Base-by-base conservation (phyloP, 2,113 vertebrate species). In the Alligator sinensis region DNA sequence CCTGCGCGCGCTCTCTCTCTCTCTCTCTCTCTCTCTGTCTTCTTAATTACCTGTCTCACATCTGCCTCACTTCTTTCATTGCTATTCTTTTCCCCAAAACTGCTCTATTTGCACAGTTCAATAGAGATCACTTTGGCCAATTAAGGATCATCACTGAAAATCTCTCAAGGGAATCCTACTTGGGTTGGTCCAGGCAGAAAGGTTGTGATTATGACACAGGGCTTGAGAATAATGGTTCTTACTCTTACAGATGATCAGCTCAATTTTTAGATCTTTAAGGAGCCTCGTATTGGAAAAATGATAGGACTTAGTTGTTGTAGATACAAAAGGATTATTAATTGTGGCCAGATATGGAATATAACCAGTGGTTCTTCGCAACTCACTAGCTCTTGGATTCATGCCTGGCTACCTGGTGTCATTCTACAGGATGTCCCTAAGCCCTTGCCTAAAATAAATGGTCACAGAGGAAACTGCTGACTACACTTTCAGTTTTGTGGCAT, bases 371-470 rank as follows among this genome's bases (percentile, higher is more conserved):
- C 4, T n/a, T 82, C 38, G 24, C 84, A 38, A 74, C 8, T 63
- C 59, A 8, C 18, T 34, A 25, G 30, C 81, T 88, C 10, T 72
- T 76, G 63, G 7, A 28, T 57, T 84, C 72, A 34, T 62, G 38
- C 7, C 83, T 0, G 0, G 2, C 61, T 87, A 57, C 7, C 12
- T 12, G 4, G 11, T 19, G 47, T 9, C 19, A 83, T 66, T 66
- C 27, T 15, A n/a, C 47, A 81, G 22, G 24, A 7, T 62, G 24
- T 76, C 57, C 57, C 19, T 82, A 61, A 77, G 74, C 74, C 81
- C 4, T 66, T 66, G 15, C 14, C n/a, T 66, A n/a, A 15, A 66
- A 12, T 28, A 80, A 25, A 10, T 11, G 25, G 5, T 82, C n/a
- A 55, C 24, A 27, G 84, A 63, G n/a, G 4, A 74, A 1, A 3